Base-by-base conservation (phyloP, 1,140 invertebrate species). In the Camponotus pennsylvanicus region DNA sequence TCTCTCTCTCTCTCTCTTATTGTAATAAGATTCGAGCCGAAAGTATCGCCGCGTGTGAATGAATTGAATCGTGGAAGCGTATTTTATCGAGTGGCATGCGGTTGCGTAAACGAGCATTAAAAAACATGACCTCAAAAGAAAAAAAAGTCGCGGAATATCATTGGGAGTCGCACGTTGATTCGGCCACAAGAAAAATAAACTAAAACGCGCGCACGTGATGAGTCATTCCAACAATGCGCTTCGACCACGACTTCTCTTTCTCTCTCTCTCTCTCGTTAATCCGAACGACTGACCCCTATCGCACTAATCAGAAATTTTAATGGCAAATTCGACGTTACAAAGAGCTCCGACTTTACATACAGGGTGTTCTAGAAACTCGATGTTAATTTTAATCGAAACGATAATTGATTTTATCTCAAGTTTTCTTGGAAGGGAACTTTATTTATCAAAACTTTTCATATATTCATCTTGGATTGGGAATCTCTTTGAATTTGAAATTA, bases 171-270 rank as follows among this genome's bases (percentile, higher is more conserved):
- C 21, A 37, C 49, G 87, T 89, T 69, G 73, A 89, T 83, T 77
- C 75, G 49, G 6, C n/a, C 52, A 21, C 64, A 77, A 89, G 73
- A 15, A 84, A 90, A 86, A 87, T 90, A 75, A 84, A 90, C 66
- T 45, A 49, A 59, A 77, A 63, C 52, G 52, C 45, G 59, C 40
- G 34, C 27, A 15, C 37, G 52, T 15, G 66, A 78, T 87, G 78
- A 90, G 67, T 90, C 85, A 89, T 69, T 52, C 3, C 49, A 80
- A 82, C 84, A 75, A 89, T 87, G 40, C 69, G 55, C 11, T 73
- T 32, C 52, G 37, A 13, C 37, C 37, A 27, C 34, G 21, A 15
- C 27, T 37, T 45, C 37, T 34, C 69, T 34, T 40, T 13, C 57
- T 64, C 32, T 64, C 8, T 63, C 21, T 63, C 64, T 40, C 42